These are phyloP conservation scores for Melipona quadrifasciata DNA, from an alignment of 1,140 invertebrate species.

Conservation along the genomic window DNA sequence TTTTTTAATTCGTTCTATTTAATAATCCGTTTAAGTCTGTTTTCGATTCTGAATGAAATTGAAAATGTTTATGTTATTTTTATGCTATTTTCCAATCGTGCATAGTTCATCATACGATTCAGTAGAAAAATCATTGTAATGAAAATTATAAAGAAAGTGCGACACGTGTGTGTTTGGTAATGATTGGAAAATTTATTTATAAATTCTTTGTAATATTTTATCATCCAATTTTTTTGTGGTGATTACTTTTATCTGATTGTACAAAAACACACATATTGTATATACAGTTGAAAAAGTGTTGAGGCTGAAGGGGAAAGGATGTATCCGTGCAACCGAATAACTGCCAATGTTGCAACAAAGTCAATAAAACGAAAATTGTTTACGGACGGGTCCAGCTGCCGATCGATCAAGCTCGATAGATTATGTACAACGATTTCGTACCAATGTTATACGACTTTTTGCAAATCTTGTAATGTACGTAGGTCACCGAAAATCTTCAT, in stretches of 20 bases:
- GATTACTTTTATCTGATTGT: not conserved
- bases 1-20: not conserved
- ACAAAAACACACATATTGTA: not conserved
- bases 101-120: not conserved
- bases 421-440: slow-evolving; percentile 40
- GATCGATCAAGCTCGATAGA: slow-evolving; percentile 30
- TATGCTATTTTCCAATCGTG: not conserved
- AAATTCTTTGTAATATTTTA: not conserved
- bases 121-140: not conserved
- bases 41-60: too few relatives aligned
- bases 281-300: not conserved
- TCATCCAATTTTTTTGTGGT: not conserved
- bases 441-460: slow-evolving; percentile 42
- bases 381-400: slow-evolving; percentile 27
- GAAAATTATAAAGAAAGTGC: too few relatives aligned
- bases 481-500: slow-evolving; percentile 3
- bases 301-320: not conserved
- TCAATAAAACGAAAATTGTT: slow-evolving; percentile 39
- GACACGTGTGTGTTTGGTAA: not conserved
- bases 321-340: not conserved
- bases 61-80: not conserved
- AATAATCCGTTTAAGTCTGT: not conserved
- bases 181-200: not conserved
- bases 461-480: slow-evolving; percentile 33
- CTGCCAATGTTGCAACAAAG: slow-evolving; percentile 26